Percentiles rank a stretch among this genome's conserved stretches.
Conservation (phyloP, 1,140 invertebrate genomes). For the Drosophila auraria region DNA sequence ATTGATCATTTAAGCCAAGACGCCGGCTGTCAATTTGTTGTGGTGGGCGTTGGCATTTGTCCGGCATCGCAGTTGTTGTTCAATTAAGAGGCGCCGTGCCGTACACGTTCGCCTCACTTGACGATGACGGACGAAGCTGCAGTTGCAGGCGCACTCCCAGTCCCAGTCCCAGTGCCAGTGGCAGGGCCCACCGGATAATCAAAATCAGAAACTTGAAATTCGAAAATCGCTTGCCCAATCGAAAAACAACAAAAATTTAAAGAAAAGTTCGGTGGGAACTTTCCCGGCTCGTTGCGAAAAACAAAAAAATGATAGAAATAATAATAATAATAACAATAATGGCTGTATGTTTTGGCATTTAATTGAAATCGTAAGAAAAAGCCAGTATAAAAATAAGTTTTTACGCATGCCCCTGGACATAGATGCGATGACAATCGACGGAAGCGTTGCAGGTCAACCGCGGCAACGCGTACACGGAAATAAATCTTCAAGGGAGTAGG, state of each 20-base stretch:
- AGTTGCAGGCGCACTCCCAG: background rate
- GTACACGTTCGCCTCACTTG: constrained; percentile 53
- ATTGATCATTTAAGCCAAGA: constrained; percentile 80
- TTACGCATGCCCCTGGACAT: constrained; percentile 51
- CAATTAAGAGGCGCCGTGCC: constrained; percentile 69
- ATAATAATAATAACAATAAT: constrained; percentile 50
- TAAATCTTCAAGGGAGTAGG: background rate
- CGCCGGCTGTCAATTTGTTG: constrained; percentile 71
- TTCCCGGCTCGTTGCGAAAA: constrained; percentile 52
- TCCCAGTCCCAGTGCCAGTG: background rate
- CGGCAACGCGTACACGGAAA: constrained; percentile 21
- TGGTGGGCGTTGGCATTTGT: constrained; percentile 74
- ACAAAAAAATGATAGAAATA: constrained; percentile 28
- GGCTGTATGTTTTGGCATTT: constrained; percentile 50
- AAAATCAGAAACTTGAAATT: constrained; percentile 49
- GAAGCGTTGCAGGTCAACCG: constrained; percentile 72
- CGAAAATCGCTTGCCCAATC: constrained; percentile 72
- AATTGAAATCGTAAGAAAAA: constrained; percentile 48
- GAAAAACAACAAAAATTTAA: constrained; percentile 18
- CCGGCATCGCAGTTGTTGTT: constrained; percentile 55
- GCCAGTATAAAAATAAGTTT: constrained; percentile 63
- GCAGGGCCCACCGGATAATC: constrained; percentile 49
- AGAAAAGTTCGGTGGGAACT: constrained; percentile 56
- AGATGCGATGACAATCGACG: constrained; percentile 69
- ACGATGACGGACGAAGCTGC: constrained; percentile 48